Evolutionary conservation across 1,140 invertebrate genomes (phyloP).

Genomic region (Drepana arcuata): DNA sequence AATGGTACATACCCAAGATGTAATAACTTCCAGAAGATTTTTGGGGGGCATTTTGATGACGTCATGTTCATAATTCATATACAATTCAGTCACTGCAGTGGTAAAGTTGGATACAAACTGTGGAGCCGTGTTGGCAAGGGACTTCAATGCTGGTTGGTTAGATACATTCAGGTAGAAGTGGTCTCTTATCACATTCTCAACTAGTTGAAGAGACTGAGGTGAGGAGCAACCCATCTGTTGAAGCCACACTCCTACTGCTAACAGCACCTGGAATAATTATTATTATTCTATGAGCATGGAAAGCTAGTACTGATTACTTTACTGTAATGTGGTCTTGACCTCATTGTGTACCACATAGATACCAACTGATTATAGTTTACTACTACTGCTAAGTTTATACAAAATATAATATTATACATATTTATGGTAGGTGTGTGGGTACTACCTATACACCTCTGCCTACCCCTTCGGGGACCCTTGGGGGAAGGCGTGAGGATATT

Average conservation of each 20-base stretch:
- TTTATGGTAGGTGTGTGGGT: too few species aligned
- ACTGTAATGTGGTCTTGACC: too few species aligned
- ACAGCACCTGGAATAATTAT: conserved; percentile 68
- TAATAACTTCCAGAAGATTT: conserved; percentile 76
- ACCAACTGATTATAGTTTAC: not conserved
- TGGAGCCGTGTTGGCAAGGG: conserved; percentile 79
- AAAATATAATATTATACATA: not conserved
- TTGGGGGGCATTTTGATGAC: conserved; percentile 71
- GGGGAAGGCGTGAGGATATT: too few species aligned
- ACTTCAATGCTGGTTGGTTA: conserved; percentile 76
- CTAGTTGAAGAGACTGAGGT: conserved; percentile 77
- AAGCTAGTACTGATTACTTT: too few species aligned
- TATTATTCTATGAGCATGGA: not conserved
- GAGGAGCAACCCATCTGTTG: conserved; percentile 88
- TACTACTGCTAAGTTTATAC: not conserved
- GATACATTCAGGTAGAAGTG: conserved; percentile 82
- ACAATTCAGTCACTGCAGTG: conserved; percentile 85
- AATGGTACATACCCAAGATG: conserved; percentile 77
- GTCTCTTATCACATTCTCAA: conserved; percentile 82
- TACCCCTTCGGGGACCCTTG: too few species aligned
- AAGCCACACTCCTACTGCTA: conserved; percentile 87
- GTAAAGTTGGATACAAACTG: conserved; percentile 87
- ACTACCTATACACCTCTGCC: too few species aligned
- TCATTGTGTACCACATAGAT: too few species aligned
- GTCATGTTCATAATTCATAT: conserved; percentile 65